phyloP scores from a whole-genome alignment of 2,888 invertebrate species.

The Ochropleura plecta region DNA sequence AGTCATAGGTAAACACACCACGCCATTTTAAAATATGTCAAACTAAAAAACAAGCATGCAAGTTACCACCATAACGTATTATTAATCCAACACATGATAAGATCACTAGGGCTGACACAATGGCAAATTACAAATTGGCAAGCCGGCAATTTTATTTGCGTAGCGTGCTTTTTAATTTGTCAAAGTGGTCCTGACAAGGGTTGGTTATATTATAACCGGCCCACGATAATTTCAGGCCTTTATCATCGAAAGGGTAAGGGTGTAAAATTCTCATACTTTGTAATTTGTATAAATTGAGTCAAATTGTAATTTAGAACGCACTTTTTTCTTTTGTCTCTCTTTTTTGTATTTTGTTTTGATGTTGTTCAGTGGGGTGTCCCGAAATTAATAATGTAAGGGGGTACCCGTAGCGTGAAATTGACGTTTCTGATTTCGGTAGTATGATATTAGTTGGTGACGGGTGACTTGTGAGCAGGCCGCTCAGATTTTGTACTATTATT shows the following conservation, averaged over 20 bases:
- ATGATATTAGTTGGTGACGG: constrained; percentile 35
- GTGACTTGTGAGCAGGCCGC: constrained; percentile 4
- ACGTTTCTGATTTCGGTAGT: constrained; percentile 37
- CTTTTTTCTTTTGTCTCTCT: constrained; percentile 46
- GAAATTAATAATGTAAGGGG: constrained; percentile 56
- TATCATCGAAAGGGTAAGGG: constrained; percentile 69
- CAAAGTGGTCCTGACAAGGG: constrained; percentile 73
- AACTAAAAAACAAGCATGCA: constrained; percentile 16
- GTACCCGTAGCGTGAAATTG: constrained; percentile 56
- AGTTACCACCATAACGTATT: constrained; percentile 49
- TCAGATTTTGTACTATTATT: not conserved
- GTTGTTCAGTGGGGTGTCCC: constrained; percentile 45
- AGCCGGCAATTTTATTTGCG: constrained; percentile 69
- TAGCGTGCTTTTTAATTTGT: constrained; percentile 76
- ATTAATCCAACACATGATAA: constrained; percentile 69
- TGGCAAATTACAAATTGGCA: constrained; percentile 71
- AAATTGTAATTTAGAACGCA: constrained; percentile 74
- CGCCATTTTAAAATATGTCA: constrained; percentile 15
- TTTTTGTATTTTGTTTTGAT: constrained; percentile 38
- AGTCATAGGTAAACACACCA: not conserved
- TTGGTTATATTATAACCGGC: constrained; percentile 66
- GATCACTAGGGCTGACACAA: constrained; percentile 68
- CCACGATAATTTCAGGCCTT: constrained; percentile 69
- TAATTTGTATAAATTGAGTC: constrained; percentile 75
- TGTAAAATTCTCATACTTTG: constrained; percentile 74